A percentile compares a stretch with the other conserved stretches of the same genome.
Evolutionary conservation across 2,113 vertebrate genomes (phyloP).

Genomic region (Pithys albifrons): DNA sequence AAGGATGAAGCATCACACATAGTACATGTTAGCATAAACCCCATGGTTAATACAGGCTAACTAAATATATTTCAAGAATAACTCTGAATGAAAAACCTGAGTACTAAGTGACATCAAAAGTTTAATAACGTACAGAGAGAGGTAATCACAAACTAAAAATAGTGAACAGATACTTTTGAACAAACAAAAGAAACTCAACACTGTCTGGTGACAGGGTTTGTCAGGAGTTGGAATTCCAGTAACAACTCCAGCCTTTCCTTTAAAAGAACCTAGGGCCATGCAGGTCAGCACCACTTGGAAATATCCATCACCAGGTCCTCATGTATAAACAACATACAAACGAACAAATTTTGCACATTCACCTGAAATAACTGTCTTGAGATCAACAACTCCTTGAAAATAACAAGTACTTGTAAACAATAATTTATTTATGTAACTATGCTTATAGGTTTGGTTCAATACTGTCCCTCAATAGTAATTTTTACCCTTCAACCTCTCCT

Average conservation of each 20-base stretch:
- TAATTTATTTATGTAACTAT: neutral
- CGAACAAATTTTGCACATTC: neutral
- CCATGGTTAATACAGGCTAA: neutral
- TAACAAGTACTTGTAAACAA: neutral
- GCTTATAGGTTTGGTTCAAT: neutral
- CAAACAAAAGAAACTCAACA: neutral
- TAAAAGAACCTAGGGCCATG: neutral
- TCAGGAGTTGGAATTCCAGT: neutral
- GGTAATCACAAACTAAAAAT: neutral
- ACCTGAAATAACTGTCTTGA: neutral
- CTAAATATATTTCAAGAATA: neutral
- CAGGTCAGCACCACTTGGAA: neutral
- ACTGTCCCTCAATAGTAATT: neutral
- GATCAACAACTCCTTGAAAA: neutral
- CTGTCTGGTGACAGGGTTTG: neutral
- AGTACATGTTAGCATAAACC: neutral
- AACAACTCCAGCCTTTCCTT: neutral
- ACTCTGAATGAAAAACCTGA: neutral
- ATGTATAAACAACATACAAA: neutral
- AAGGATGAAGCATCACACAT: rapidly evolving
- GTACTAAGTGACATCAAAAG: neutral
- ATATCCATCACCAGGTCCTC: neutral
- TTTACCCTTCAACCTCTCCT: neutral
- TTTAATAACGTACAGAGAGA: neutral
- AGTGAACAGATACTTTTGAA: neutral